Base-by-base conservation (phyloP, 2,888 invertebrate species). In the Caenorhabditis zanzibari region DNA sequence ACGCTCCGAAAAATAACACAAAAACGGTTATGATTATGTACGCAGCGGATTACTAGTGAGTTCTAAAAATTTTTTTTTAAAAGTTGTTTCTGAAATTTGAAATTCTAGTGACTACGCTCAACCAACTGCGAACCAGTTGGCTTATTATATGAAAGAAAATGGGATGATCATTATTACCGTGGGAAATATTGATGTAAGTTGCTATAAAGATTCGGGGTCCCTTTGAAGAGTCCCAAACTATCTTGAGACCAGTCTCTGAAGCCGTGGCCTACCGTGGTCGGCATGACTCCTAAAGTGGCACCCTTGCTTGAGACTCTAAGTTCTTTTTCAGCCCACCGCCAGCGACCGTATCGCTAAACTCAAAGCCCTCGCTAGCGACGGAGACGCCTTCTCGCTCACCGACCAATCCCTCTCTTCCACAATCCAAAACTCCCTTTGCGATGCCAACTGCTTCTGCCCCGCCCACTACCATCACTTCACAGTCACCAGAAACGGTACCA, bases 1-100 rank as follows among this genome's bases (percentile, higher is more conserved):
- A 72, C 35, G 59, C 44, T 26, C 72, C 72, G 10, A 59, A 56
- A 24, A 72, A 72, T n/a, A 72, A 72, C 26, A 72, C 72, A 35
- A 16, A 47, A 10, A 47, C 59, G 0, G 61, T 72, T 5, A 32
- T 72, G 22, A 59, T 72, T 7, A 47, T 61, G 28, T 72, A 61
- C 19, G 61, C 72, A 6, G 72, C 61, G 5, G 72, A 72, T 49
- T 71, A 71, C n/a, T 28, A 32, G 54, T 54, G n/a, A 68, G 68
- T 66, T 47, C 47, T n/a, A 47, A 47, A n/a, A 47, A 44, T 44
- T 5, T 44, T 5, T 3, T n/a, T 3, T 16, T 1, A 41, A 1
- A 38, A 10, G 38, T n/a, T n/a, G 38, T 2, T 38, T 38, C 38
- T 6, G 10, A 68, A n/a, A 28, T 32, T 9, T 35, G 16, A 19